A percentile compares a stretch with the other conserved stretches of the same genome.
Conservation (phyloP, 2,113 vertebrate species). For the Neoarius graeffei region DNA sequence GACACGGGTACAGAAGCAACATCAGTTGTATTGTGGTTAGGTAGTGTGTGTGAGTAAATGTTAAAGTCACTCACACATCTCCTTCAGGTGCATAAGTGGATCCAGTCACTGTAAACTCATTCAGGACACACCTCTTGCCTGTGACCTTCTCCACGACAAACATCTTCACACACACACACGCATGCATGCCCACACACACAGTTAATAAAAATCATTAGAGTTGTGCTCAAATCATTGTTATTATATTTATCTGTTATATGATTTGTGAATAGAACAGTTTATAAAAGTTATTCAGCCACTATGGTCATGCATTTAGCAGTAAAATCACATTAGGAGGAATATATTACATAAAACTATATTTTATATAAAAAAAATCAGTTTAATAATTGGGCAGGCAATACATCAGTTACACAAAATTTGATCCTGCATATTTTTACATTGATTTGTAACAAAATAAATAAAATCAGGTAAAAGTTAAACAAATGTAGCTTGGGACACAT, state of each 20-base stretch:
- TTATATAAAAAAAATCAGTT: not conserved
- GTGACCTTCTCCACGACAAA: constrained; percentile 71
- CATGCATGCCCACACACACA: constrained; percentile 27
- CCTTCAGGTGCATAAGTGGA: constrained; percentile 80
- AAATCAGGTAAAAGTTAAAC: not conserved
- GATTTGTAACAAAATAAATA: not conserved
- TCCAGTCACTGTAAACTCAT: constrained; percentile 76
- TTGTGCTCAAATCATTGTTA: not conserved
- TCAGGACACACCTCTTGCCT: constrained; percentile 68
- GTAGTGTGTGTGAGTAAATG: constrained; percentile 29
- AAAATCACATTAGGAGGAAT: not conserved
- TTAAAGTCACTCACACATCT: constrained; percentile 77
- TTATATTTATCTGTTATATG: not conserved
- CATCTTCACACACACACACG: constrained; percentile 63
- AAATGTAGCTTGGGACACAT: not conserved
- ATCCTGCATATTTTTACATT: not conserved
- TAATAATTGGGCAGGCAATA: too few relatives aligned
- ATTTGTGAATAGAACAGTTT: not conserved
- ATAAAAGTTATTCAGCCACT: not conserved
- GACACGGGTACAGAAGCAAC: not conserved
- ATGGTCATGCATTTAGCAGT: not conserved
- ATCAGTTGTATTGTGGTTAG: constrained; percentile 9
- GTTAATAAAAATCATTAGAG: constrained; percentile 23
- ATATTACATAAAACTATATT: not conserved
- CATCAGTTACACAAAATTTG: too few relatives aligned